Conservation (phyloP, 1,140 invertebrate genomes). For the Carposina sasakii region DNA sequence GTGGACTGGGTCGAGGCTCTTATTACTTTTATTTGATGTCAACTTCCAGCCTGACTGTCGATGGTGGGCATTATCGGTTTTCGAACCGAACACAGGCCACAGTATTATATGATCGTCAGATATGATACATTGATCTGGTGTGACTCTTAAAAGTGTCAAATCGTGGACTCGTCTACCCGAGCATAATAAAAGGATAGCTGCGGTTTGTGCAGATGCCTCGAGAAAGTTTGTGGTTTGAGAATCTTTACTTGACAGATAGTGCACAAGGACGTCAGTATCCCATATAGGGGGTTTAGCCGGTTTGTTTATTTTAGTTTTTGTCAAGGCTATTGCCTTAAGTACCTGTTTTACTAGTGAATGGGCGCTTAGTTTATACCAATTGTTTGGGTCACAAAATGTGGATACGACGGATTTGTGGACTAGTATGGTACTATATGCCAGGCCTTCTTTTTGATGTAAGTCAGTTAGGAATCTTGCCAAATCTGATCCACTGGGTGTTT, state of each 20-base stretch:
- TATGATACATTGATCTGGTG: neutral
- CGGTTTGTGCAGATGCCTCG: constrained; percentile 18
- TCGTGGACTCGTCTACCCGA: constrained; percentile 17
- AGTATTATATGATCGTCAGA: constrained; percentile 16
- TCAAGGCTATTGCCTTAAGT: constrained; percentile 2
- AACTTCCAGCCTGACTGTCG: constrained; percentile 34
- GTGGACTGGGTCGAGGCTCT: neutral
- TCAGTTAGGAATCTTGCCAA: neutral
- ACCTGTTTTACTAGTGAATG: constrained; percentile 1
- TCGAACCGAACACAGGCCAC: constrained; percentile 39
- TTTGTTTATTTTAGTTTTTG: neutral
- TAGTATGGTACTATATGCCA: constrained; percentile 4
- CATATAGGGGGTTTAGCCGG: neutral
- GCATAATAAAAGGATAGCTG: constrained; percentile 15
- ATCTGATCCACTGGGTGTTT: neutral
- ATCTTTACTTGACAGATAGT: neutral
- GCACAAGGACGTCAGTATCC: constrained; percentile 6
- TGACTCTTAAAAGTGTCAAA: constrained; percentile 2
- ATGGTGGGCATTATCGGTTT: constrained; percentile 26
- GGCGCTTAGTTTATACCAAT: neutral
- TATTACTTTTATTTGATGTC: neutral
- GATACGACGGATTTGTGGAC: constrained; percentile 7
- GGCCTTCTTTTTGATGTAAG: neutral
- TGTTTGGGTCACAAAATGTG: neutral
- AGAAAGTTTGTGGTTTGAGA: neutral